Percentiles rank a stretch among this genome's conserved stretches.
phyloP scores from a whole-genome alignment of 2,797 vertebrate species.

The Phaenicophaeus curvirostris region DNA sequence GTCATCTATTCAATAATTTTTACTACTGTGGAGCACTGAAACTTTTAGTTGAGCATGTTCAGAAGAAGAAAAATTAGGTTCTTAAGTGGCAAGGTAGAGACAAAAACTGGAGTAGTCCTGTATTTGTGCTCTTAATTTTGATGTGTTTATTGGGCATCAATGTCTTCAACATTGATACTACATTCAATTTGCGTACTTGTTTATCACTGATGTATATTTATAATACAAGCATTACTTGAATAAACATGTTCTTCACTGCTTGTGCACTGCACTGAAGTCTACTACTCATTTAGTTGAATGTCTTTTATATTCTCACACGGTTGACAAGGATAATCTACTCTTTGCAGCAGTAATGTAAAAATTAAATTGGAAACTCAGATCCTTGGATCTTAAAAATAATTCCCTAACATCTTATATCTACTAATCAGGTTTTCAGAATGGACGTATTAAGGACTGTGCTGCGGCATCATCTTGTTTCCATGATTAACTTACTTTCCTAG shows the following conservation, averaged over 20 bases:
- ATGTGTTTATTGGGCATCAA: background rate
- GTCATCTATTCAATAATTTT: background rate
- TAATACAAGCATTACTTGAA: background rate
- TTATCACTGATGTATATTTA: background rate
- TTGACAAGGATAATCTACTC: background rate
- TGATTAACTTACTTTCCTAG: slow-evolving; percentile 22
- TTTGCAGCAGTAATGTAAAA: background rate
- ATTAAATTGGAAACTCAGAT: background rate
- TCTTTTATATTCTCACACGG: background rate
- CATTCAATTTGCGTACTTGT: background rate
- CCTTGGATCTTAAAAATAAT: background rate
- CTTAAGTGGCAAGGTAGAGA: background rate
- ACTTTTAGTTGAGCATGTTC: background rate
- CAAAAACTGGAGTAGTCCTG: background rate
- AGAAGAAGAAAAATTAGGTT: background rate
- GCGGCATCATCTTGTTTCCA: background rate
- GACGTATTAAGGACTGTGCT: background rate
- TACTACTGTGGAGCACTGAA: background rate
- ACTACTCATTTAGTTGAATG: background rate
- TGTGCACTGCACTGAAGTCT: background rate
- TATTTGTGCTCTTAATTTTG: background rate
- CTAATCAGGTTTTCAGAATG: background rate
- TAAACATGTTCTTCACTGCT: background rate
- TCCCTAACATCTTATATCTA: background rate
- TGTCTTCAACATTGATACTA: background rate